phyloP scores from a whole-genome alignment of 1,140 invertebrate species.

The Drosophila navojoa region DNA sequence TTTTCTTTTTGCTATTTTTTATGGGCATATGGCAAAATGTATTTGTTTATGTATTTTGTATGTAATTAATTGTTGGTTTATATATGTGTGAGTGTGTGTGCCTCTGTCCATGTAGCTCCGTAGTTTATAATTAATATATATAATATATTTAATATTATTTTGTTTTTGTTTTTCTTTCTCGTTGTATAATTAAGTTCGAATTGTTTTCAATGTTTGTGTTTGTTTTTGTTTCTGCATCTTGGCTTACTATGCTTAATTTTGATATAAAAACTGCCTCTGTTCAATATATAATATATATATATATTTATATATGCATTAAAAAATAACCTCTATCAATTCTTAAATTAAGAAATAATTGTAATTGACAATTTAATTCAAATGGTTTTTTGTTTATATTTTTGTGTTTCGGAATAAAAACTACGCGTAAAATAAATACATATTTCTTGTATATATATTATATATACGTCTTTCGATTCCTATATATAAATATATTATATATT shows the following conservation, averaged over 20 bases:
- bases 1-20: conserved; percentile 6
- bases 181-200: conserved; percentile 83
- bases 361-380: conserved; percentile 83
- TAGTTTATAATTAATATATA: conserved; percentile 54
- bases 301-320: conserved; percentile 75
- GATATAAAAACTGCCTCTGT: conserved; percentile 76
- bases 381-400: conserved; percentile 49
- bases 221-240: conserved; percentile 36
- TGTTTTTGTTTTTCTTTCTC: conserved; percentile 63
- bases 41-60: conserved; percentile 46
- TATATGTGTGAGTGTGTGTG: conserved; percentile 41
- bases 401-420: conserved; percentile 67
- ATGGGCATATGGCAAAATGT: conserved; percentile 47
- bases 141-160: conserved; percentile 34
- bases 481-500: no score
- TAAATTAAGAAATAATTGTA: conserved; percentile 80
- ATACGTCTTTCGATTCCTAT: conserved; percentile 65
- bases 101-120: conserved; percentile 52
- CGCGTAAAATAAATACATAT: conserved; percentile 75
- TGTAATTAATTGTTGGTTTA: conserved; percentile 39
- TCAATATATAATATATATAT: conserved; percentile 55
- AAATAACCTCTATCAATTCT: conserved; percentile 79
- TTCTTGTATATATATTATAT: conserved; percentile 73
- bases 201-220: conserved; percentile 79
- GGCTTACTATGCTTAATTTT: conserved; percentile 79